These are phyloP conservation scores for Ormyrus rosae DNA, from an alignment of 2,888 invertebrate genomes.

Conservation along the genomic window DNA sequence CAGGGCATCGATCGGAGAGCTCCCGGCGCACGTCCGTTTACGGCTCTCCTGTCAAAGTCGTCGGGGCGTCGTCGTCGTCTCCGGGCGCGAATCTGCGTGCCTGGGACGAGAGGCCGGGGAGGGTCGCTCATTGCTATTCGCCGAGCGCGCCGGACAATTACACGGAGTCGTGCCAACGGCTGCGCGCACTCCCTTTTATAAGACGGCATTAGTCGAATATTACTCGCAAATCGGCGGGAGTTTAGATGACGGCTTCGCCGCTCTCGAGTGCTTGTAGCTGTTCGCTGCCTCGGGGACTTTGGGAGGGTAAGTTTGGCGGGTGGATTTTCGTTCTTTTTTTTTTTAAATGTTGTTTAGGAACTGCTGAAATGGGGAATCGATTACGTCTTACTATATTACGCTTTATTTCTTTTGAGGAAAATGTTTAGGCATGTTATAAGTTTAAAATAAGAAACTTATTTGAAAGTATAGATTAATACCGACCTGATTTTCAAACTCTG, in stretches of 20 bases:
- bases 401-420: too few species aligned
- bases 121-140: slow-evolving; percentile 63
- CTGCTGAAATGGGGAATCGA: too few species aligned
- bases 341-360: too few species aligned
- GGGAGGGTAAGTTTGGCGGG: too few species aligned
- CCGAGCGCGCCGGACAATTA: slow-evolving; percentile 64
- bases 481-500: too few species aligned
- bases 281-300: neutral
- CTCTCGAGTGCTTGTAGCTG: neutral
- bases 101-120: neutral
- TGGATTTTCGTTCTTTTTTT: too few species aligned
- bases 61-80: slow-evolving; percentile 12
- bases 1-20: too few species aligned
- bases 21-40: slow-evolving; percentile 28
- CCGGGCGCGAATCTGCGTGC: slow-evolving; percentile 20
- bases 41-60: slow-evolving; percentile 27
- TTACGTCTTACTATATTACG: too few species aligned
- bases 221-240: slow-evolving; percentile 21
- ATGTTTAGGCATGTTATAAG: too few species aligned
- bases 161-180: slow-evolving; percentile 59
- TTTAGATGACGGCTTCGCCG: neutral
- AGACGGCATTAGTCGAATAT: neutral
- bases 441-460: too few species aligned
- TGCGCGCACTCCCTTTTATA: slow-evolving; percentile 7
- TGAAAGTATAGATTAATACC: too few species aligned